These are phyloP conservation scores for Frankliniella fusca DNA, from an alignment of 2,888 invertebrate species.

Conservation along the genomic window DNA sequence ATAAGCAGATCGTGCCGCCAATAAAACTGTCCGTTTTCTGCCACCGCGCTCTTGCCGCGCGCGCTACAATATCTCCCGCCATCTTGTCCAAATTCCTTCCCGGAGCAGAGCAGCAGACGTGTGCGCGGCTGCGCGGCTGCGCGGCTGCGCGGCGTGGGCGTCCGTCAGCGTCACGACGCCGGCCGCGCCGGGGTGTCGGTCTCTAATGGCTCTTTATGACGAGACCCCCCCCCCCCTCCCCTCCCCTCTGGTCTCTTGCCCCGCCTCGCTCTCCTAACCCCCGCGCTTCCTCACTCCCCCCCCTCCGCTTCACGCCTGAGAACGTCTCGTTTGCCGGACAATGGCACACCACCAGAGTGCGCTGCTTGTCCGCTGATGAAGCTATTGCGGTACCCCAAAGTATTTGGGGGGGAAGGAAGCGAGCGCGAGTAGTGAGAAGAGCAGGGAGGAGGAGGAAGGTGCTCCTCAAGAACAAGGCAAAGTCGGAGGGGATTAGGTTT, in stretches of 20 bases:
- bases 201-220: neutral
- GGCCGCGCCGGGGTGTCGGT: neutral
- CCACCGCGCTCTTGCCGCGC: no score
- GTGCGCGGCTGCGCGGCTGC: no score
- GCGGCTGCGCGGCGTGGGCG: no score
- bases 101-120: no score
- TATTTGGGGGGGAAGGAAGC: neutral
- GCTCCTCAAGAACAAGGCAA: neutral
- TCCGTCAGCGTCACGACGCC: no score
- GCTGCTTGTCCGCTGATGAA: neutral
- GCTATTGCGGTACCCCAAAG: constrained; percentile 4
- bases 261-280: neutral
- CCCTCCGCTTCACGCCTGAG: neutral
- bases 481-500: neutral
- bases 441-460: no score
- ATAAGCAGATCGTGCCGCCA: no score
- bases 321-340: constrained; percentile 10
- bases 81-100: neutral
- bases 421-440: neutral
- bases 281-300: no score
- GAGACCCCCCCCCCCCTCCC: no score
- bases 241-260: neutral
- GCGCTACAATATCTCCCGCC: neutral
- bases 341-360: neutral
- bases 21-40: no score